Evolutionary conservation across 2,113 vertebrate genomes (phyloP), one percentile per base, ranked within the genome.

Genomic region (Paratilapia polleni): DNA sequence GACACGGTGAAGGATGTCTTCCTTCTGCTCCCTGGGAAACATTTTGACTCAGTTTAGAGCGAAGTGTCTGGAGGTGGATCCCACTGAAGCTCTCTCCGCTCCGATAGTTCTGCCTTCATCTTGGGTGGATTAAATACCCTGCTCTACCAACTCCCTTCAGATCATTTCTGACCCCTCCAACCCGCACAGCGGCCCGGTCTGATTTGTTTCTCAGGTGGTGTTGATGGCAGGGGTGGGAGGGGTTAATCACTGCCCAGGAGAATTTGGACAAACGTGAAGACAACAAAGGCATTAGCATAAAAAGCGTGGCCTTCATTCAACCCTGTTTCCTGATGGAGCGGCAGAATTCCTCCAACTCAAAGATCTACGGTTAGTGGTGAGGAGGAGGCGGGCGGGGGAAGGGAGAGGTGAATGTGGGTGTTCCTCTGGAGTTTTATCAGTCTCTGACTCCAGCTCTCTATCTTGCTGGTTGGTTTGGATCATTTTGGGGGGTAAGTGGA

Each of bases 11-110:
- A 73, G 77, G 77, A 88, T 82, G 82, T 74, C 81, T 83, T 88
- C 83, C 77, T 83, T 7, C 66, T 52, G 43, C 43, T 73, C 43
- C 6, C 24, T 54, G 47, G 47, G 47, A 54, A 73, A 73, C 2
- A 11, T 73, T 31, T 52, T 19, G 47, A 73, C 1, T 73, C 68
- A 4, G 68, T 73, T 54, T 73, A 73, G 11, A 54, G 68, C 3
- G 3, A 78, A 77, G 85, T n/a, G 3, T 70, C 56, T 31, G 34
- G n/a, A 34, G 77, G 84, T 1, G 36, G 82, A 43, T 56, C 14
- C 92, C 96, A 94, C 95, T 94, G 94, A 96, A 95, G 96, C 94
- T 93, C 94, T 95, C 95, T 91, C 87, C 47, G 22, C 26, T 77
- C 10, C 24, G 82, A 91, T 74, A 79, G 81, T 73, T 87, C 76